A percentile compares a stretch with the other conserved stretches of the same genome.
Evolutionary conservation across 92 coral and sea anemone genomes (phyloP).

Genomic region (Metridium senile): DNA sequence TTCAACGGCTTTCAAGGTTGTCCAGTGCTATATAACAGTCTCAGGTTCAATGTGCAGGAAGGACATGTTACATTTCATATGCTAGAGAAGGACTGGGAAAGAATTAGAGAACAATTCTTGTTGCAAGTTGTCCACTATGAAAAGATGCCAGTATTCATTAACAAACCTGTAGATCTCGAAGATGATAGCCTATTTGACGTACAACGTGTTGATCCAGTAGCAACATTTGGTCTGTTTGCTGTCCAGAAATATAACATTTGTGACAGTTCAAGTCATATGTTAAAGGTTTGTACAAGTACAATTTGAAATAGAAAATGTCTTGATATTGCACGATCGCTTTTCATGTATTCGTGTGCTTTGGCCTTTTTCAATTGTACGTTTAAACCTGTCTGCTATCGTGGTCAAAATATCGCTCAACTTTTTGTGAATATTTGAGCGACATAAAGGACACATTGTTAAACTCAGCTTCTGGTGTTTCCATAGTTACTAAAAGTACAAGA

Average conservation of each 20-base stretch:
- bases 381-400: no score
- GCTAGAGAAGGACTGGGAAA: conserved; percentile 47
- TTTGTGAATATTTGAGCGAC: no score
- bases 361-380: no score
- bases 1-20: not conserved
- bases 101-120: conserved; percentile 10
- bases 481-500: conserved; percentile 43
- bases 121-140: conserved; percentile 10
- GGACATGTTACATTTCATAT: conserved; percentile 41
- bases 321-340: no score
- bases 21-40: conserved; percentile 45
- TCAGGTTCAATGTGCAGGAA: conserved; percentile 38
- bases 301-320: no score
- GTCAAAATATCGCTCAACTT: no score
- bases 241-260: conserved; percentile 29
- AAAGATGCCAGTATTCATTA: not conserved
- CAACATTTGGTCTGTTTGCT: conserved; percentile 37
- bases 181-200: conserved; percentile 2
- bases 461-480: not conserved
- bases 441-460: not conserved
- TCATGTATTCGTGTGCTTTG: no score
- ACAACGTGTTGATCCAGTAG: conserved; percentile 29
- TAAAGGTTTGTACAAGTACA: conserved; percentile 30
- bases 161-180: conserved; percentile 17
- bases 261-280: not conserved